Percentiles rank a stretch among this genome's conserved stretches.
phyloP scores from a whole-genome alignment of 2,113 vertebrate genomes.

The Columbina picui region DNA sequence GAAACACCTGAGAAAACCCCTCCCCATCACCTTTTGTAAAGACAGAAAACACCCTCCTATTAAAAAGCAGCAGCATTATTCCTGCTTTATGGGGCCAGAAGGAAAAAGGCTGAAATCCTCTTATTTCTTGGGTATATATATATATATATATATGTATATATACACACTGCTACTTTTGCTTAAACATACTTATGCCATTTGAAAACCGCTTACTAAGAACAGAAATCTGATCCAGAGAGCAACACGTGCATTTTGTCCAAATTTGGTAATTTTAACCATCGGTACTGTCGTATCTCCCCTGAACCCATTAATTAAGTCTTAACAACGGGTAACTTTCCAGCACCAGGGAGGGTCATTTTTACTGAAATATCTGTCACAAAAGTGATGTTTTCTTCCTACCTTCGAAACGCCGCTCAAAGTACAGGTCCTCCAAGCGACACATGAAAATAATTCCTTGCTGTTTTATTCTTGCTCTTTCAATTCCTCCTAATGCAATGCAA shows the following conservation, averaged over 20 bases:
- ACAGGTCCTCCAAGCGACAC: background rate
- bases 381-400: background rate
- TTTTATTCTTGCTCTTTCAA: background rate
- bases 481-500: background rate
- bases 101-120: background rate
- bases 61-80: background rate
- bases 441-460: background rate
- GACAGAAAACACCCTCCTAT: background rate
- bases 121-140: background rate
- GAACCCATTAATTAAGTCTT: background rate
- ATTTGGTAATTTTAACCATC: background rate
- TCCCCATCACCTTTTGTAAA: background rate
- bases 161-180: background rate
- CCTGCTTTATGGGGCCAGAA: background rate
- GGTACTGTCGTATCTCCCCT: background rate
- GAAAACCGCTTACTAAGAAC: background rate
- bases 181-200: background rate
- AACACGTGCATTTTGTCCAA: fast-evolving
- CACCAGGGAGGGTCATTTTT: background rate
- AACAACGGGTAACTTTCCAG: background rate
- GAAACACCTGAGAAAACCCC: background rate
- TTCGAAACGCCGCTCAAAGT: background rate
- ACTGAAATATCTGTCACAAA: fast-evolving
- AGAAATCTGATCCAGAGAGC: background rate
- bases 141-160: too few species aligned